phyloP scores from a whole-genome alignment of 2,113 vertebrate species.

The Pelobates fuscus region DNA sequence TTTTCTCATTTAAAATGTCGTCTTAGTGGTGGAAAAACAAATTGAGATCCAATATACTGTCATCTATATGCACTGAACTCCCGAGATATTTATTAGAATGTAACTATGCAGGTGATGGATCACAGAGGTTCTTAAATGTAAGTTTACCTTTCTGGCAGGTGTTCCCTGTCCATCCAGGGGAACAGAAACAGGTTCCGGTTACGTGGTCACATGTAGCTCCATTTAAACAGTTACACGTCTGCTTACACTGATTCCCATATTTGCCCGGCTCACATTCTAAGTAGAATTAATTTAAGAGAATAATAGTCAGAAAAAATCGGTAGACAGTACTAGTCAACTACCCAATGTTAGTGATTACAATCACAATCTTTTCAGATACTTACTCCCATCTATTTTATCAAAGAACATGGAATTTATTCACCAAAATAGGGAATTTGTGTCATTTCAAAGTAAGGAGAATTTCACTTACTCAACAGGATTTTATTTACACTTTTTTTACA shows the following conservation, averaged over 20 bases:
- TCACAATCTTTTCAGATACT: too few relatives aligned
- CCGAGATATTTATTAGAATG: too few relatives aligned
- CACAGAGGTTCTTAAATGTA: background rate
- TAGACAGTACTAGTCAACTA: too few relatives aligned
- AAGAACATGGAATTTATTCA: too few relatives aligned
- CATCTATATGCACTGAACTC: background rate
- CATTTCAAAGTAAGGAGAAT: too few relatives aligned
- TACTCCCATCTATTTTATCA: too few relatives aligned
- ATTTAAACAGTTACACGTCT: constrained; percentile 76
- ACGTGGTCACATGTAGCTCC: constrained; percentile 76
- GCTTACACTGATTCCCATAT: constrained; percentile 82
- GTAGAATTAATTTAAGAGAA: background rate
- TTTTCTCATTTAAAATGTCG: constrained; percentile 1
- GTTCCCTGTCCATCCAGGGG: constrained; percentile 79
- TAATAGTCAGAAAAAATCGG: too few relatives aligned
- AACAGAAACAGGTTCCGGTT: constrained; percentile 78
- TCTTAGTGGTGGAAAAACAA: background rate
- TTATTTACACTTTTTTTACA: too few relatives aligned
- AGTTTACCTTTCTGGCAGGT: constrained; percentile 79
- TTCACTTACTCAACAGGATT: too few relatives aligned
- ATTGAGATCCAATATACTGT: too few relatives aligned
- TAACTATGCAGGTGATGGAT: constrained; percentile 3
- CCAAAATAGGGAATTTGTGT: too few relatives aligned
- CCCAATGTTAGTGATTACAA: too few relatives aligned
- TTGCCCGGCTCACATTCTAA: constrained; percentile 76